These are phyloP conservation scores for Solea solea DNA, from an alignment of 2,113 vertebrate species.

Conservation along the genomic window DNA sequence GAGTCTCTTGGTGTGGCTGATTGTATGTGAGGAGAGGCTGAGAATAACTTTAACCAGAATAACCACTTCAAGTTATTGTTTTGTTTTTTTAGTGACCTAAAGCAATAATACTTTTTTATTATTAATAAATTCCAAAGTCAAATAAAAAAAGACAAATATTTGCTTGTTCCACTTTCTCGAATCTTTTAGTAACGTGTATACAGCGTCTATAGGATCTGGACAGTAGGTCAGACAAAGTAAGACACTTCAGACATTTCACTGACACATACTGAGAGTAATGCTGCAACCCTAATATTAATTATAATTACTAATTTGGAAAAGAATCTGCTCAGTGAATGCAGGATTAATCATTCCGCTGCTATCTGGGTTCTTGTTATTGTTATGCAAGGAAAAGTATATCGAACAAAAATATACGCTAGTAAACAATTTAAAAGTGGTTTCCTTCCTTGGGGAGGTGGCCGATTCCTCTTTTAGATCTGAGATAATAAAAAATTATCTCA, in stretches of 20 bases:
- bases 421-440: neutral
- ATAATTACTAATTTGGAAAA: too few species aligned
- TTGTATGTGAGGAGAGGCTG: neutral
- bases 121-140: too few species aligned
- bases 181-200: neutral
- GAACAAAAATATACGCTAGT: too few species aligned
- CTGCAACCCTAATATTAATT: too few species aligned
- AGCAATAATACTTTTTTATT: neutral
- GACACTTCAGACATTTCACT: too few species aligned
- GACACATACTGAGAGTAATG: too few species aligned
- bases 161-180: neutral
- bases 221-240: too few species aligned
- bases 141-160: neutral
- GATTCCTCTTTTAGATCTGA: constrained; percentile 13
- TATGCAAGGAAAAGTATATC: too few species aligned
- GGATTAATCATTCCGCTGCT: too few species aligned
- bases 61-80: neutral
- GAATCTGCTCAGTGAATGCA: too few species aligned
- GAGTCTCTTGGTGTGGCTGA: constrained; percentile 4
- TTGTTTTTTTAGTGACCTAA: neutral
- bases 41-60: neutral
- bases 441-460: neutral
- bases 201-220: too few species aligned
- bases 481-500: constrained; percentile 22
- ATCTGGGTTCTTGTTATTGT: too few species aligned